A percentile compares a stretch with the other conserved stretches of the same genome.
Conservation (phyloP, 2,113 vertebrate species). For the Stictonetta naevosa region DNA sequence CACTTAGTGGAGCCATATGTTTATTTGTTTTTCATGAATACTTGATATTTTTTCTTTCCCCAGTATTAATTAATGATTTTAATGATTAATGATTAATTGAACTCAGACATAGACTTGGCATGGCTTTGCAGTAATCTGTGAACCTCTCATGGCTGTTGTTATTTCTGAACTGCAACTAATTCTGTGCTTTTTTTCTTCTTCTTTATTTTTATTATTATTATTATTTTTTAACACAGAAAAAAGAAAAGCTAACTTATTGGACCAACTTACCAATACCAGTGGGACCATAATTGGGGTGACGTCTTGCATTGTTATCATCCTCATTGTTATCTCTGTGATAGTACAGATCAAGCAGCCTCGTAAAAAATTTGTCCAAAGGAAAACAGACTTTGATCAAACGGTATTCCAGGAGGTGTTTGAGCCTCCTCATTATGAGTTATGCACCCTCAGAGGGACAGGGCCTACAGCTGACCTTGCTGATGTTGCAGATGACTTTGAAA, state of each 20-base stretch:
- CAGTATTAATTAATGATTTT: no score
- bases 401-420: slow-evolving; percentile 99
- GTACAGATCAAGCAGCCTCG: slow-evolving; percentile 99
- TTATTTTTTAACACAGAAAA: slow-evolving; percentile 81
- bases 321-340: slow-evolving; percentile 92
- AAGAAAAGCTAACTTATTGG: slow-evolving; percentile 92
- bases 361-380: slow-evolving; percentile 95
- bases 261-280: slow-evolving; percentile 98
- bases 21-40: not conserved
- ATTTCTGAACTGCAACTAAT: not conserved
- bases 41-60: not conserved
- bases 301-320: slow-evolving; percentile 95
- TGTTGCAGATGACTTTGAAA: slow-evolving; percentile 94
- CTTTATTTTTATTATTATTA: no score
- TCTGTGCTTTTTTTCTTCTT: not conserved
- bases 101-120: not conserved
- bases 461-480: slow-evolving; percentile 91
- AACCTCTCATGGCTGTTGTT: not conserved
- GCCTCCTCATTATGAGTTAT: slow-evolving; percentile 96
- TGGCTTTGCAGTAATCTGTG: not conserved
- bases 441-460: slow-evolving; percentile 88
- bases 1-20: not conserved
- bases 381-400: slow-evolving; percentile 95
- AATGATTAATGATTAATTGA: not conserved
- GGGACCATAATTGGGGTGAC: slow-evolving; percentile 96